A percentile compares a stretch with the other conserved stretches of the same genome.
These are phyloP conservation scores for Atherinosoma microstoma DNA, from an alignment of 2,797 vertebrate species.

Conservation along the genomic window DNA sequence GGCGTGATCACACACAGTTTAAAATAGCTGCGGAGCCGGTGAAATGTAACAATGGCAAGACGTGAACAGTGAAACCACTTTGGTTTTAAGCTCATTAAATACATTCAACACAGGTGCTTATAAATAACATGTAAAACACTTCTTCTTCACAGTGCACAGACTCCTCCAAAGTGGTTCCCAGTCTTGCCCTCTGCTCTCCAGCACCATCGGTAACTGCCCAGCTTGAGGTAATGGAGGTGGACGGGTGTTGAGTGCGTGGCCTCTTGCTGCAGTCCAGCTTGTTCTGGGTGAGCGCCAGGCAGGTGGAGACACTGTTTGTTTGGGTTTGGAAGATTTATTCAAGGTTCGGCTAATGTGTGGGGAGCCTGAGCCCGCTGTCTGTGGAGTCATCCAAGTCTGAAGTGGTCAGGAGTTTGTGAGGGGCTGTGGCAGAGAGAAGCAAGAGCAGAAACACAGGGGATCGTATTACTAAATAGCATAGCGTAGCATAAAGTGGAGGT, in stretches of 20 bases:
- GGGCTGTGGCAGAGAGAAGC: slow-evolving; percentile 62
- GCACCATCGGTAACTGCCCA: slow-evolving; percentile 30
- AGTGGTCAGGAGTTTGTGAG: slow-evolving; percentile 73
- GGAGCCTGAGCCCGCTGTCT: slow-evolving; percentile 62
- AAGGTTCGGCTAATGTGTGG: slow-evolving; percentile 71
- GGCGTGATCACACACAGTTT: slow-evolving; percentile 15
- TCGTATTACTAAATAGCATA: neutral
- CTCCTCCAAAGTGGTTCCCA: slow-evolving; percentile 17
- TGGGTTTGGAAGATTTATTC: slow-evolving; percentile 46
- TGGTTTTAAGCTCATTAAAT: slow-evolving; percentile 40
- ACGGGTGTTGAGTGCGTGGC: slow-evolving; percentile 32
- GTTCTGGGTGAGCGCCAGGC: slow-evolving; percentile 38
- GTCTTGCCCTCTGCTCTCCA: slow-evolving; percentile 5
- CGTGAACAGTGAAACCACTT: slow-evolving; percentile 24
- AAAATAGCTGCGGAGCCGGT: neutral
- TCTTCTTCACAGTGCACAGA: slow-evolving; percentile 32
- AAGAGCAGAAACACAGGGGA: neutral
- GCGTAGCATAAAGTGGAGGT: no score
- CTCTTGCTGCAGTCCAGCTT: slow-evolving; percentile 16
- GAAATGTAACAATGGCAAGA: slow-evolving; percentile 4
- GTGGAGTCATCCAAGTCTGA: slow-evolving; percentile 69
- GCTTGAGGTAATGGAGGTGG: slow-evolving; percentile 57
- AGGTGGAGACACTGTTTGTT: slow-evolving; percentile 26
- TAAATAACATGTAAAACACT: slow-evolving; percentile 51
- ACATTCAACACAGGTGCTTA: slow-evolving; percentile 42